Evolutionary conservation across 2,888 invertebrate genomes (phyloP).

Genomic region (Nezara viridula): DNA sequence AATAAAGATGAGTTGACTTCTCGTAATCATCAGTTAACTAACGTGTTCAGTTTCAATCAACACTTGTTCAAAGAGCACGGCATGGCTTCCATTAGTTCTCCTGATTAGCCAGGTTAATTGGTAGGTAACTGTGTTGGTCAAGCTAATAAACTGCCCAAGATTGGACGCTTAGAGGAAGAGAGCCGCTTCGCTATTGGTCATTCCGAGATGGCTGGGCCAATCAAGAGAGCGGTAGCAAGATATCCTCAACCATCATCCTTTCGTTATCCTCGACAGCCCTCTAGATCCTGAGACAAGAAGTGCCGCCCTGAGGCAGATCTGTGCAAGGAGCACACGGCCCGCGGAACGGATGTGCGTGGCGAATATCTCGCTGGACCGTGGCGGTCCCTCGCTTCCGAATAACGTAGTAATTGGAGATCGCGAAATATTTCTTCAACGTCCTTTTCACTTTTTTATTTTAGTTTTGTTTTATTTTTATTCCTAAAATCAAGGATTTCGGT

Average conservation of each 20-base stretch:
- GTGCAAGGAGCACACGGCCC: not conserved
- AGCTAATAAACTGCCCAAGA: not conserved
- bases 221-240: not conserved
- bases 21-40: not conserved
- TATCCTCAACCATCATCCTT: not conserved
- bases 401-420: constrained; percentile 1
- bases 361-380: not conserved
- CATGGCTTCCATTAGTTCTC: not conserved
- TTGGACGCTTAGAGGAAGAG: not conserved
- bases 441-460: not conserved
- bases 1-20: not conserved
- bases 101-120: not conserved
- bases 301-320: no score
- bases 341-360: constrained; percentile 13
- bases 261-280: not conserved
- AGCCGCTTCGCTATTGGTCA: no score
- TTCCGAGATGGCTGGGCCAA: no score
- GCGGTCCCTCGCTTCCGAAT: not conserved
- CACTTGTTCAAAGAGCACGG: not conserved
- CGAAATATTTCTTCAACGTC: not conserved
- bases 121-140: not conserved
- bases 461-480: not conserved
- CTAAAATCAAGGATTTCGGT: not conserved
- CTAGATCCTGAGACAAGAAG: not conserved
- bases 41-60: not conserved